Base-by-base conservation (phyloP, 1,140 invertebrate species). In the Drosophila persimilis region DNA sequence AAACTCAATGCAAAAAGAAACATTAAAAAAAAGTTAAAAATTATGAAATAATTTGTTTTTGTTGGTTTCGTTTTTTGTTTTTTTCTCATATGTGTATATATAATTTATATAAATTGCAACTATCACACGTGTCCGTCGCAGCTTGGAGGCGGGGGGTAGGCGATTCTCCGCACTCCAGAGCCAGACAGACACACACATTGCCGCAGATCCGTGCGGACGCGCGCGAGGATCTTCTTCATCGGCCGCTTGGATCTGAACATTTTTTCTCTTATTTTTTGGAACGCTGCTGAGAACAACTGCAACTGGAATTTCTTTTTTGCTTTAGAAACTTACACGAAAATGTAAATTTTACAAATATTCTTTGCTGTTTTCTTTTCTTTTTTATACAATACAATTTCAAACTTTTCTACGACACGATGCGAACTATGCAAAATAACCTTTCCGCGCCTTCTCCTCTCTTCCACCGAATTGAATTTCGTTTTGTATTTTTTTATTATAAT, bases 51-150 rank as follows among this genome's bases (percentile, higher is more conserved):
- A 69, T 72, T 80, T 72, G 46, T 70, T 76, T 72, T 80, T 72
- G 46, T 70, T 76, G 55, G 44, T 59, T 57, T 74, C 76, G 70
- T 80, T 41, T 26, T 31, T 54, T 75, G 63, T 56, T 55, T 56
- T 53, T 58, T 72, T 80, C 20, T 70, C 63, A 86, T 75, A 79
- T 78, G 51, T 73, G 64, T 88, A 71, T 83, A 79, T 86, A 86
- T 86, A 81, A 78, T 81, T 84, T 81, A 88, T 88, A 88, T 88
- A 88, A 88, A 89, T 88, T 88, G 83, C 84, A 88, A 88, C 83
- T 88, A 88, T 88, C 83, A 88, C 83, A 88, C 83, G 83, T 88
- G 79, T 73, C 79, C 78, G 55, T 64, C 69, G 69, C 74, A 63
- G 66, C 55, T 39, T 26, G 15, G 26, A 54, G 51, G 53, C 50